Base-by-base conservation (phyloP, 2,797 vertebrate species). In the Acanthiza pusilla region DNA sequence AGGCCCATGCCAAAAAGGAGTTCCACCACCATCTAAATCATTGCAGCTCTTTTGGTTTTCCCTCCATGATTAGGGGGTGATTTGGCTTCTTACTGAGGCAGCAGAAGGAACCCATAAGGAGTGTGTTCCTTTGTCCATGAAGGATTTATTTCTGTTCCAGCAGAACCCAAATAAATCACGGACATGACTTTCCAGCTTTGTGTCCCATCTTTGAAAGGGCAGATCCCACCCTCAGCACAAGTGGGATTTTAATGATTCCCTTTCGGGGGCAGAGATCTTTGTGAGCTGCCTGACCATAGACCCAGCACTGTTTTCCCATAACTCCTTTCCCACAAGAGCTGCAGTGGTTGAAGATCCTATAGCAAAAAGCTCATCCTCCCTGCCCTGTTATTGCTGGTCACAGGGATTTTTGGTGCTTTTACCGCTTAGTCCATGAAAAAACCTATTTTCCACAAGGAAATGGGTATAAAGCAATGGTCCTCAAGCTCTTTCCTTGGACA, bases 321-420 rank as follows among this genome's bases (percentile, higher is more conserved):
- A 1, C 19, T 71, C 6, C 0, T 20, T 72, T 47, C 65, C 57
- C 42, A 0, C 25, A 22, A 11, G 40, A 36, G 2, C 40, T 54
- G 4, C 15, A 2, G 16, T 16, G 58, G 3, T 2, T 45, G 53
- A 32, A 70, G 50, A 26, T 76, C 42, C 62, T 50, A 0, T 67
- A 58, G 65, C 47, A 4, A 45, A 29, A 5, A 47, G 20, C 36
- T 89, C 7, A 2, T 63, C 38, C 62, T 57, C 42, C 45, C 77
- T 89, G 86, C 36, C 36, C 7, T 61, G 12, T 29, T 47, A 3
- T 10, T 55, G 61, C 54, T 89, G 58, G 4, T 42, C 85, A 30
- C 2, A 5, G 61, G 43, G 57, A 18, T 27, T 55, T 84, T n/a
- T 66, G n/a, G 32, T 80, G 61, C 82, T 89, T 58, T 54, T 30